Evolutionary conservation across 2,797 vertebrate genomes (phyloP), one percentile per base, ranked within the genome.

Genomic region (Sandelia bainsii): DNA sequence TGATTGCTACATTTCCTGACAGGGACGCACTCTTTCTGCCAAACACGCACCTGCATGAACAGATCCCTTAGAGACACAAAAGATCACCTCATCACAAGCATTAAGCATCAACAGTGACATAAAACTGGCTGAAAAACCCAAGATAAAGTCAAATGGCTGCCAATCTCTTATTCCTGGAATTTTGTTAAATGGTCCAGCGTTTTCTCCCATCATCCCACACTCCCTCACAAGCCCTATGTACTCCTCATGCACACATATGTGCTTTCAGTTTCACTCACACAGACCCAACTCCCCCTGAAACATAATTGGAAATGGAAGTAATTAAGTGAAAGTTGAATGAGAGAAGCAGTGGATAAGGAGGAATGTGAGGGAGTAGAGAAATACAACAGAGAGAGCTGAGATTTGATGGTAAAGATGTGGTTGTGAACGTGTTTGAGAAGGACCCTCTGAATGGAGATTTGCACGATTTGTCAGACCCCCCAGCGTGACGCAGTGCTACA

Each of bases 401-500:
- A 32, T 45, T 39, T 50, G 68, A 69, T 61, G 66, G 44, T 72
- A 74, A 83, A 86, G 85, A 90, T 73, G 82, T 75, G 82, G 45
- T 74, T 60, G 69, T 82, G 83, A 90, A 77, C 59, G 79, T 77
- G 69, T 51, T 77, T 57, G 78, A 83, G 85, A 79, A 80, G 57
- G 69, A 84, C 57, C 63, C 75, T 79, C 75, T 93, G 84, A 93
- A 92, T 87, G 83, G 77, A 79, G 75, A 91, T 92, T 93, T 86
- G 83, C 89, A 90, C 85, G 17, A 77, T 74, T 80, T 74, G 68
- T 83, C 51, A 81, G 84, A 84, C 87, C 86, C 83, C 80, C 85
- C 85, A 77, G 77, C 66, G 61, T 77, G 87, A 80, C 48, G 20
- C 68, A 66, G 72, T 23, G 34, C 71, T 20, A 14, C 61, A 83